A percentile compares a stretch with the other conserved stretches of the same genome.
These are phyloP conservation scores for Parnassius smintheus DNA, from an alignment of 2,888 invertebrate species.

Conservation along the genomic window DNA sequence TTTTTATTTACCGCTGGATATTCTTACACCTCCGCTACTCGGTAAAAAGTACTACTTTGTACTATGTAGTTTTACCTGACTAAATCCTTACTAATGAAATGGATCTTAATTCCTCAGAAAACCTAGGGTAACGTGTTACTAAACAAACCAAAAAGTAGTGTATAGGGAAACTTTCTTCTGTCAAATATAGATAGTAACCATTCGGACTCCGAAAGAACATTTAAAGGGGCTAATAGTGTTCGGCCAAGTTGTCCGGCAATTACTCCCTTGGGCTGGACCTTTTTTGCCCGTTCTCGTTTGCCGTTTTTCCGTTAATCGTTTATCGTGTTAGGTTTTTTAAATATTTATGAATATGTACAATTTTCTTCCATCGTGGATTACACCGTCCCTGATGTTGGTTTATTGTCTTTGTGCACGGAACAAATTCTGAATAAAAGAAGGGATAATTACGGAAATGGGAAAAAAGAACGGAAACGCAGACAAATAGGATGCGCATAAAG, in stretches of 20 bases:
- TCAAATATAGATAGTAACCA: conserved; percentile 31
- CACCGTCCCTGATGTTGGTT: no score
- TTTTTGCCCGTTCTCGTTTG: conserved; percentile 41
- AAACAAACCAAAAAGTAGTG: conserved; percentile 18
- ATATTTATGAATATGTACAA: conserved; percentile 14
- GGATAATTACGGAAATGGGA: no score
- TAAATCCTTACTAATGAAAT: no score
- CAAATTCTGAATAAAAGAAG: no score
- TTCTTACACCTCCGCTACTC: no score
- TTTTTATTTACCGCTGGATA: no score
- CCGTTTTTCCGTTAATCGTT: conserved; percentile 52
- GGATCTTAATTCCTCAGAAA: no score
- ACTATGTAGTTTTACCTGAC: no score
- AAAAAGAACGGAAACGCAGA: no score
- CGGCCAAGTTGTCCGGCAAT: conserved; percentile 42
- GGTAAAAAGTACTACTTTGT: no score
- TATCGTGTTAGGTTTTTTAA: conserved; percentile 32
- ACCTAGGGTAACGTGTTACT: not conserved
- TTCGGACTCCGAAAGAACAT: conserved; percentile 35
- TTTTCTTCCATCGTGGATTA: not conserved
- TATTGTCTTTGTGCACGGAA: no score
- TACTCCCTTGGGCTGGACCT: conserved; percentile 41
- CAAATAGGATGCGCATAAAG: no score
- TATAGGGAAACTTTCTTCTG: conserved; percentile 30
- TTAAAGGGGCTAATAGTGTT: conserved; percentile 42